Percentiles rank a stretch among this genome's conserved stretches.
phyloP scores from a whole-genome alignment of 2,888 invertebrate genomes.

The Parnassius mnemosyne region DNA sequence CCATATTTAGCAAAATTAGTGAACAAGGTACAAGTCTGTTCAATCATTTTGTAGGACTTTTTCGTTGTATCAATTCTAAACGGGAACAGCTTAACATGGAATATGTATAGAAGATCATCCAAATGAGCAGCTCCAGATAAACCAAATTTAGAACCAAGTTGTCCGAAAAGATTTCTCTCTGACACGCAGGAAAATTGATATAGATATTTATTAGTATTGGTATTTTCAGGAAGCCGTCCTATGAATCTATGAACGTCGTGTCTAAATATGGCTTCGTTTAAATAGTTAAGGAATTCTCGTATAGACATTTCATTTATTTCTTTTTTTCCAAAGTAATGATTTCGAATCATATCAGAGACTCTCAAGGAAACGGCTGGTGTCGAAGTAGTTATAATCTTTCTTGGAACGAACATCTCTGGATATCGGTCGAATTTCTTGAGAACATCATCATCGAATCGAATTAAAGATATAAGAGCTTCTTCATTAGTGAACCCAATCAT shows the following conservation, averaged over 20 bases:
- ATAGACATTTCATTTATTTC: conserved; percentile 2
- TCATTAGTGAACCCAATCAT: conserved; percentile 85
- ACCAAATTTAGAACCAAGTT: conserved; percentile 40
- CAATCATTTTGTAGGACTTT: conserved; percentile 44
- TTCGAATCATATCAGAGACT: conserved; percentile 42
- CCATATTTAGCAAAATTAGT: conserved; percentile 61
- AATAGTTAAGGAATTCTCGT: conserved; percentile 23
- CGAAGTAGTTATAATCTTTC: conserved; percentile 35
- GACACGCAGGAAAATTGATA: conserved; percentile 51
- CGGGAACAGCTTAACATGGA: conserved; percentile 42
- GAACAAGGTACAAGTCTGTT: conserved; percentile 48
- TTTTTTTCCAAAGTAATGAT: conserved; percentile 44
- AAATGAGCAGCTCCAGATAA: conserved; percentile 49
- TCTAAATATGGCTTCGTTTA: conserved; percentile 35
- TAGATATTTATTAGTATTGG: conserved; percentile 35
- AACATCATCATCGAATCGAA: conserved; percentile 26
- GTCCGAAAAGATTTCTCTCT: conserved; percentile 46
- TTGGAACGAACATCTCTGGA: conserved; percentile 47
- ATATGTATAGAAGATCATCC: conserved; percentile 58
- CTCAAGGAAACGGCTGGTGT: conserved; percentile 23
- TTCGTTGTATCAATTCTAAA: conserved; percentile 21
- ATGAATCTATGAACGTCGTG: conserved; percentile 39
- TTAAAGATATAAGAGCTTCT: conserved; percentile 73
- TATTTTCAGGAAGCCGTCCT: conserved; percentile 31
- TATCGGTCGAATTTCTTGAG: conserved; percentile 37